Evolutionary conservation across 1,140 invertebrate species (phyloP), one percentile per base, ranked within the genome.

Genomic region (Melipona quadrifasciata): DNA sequence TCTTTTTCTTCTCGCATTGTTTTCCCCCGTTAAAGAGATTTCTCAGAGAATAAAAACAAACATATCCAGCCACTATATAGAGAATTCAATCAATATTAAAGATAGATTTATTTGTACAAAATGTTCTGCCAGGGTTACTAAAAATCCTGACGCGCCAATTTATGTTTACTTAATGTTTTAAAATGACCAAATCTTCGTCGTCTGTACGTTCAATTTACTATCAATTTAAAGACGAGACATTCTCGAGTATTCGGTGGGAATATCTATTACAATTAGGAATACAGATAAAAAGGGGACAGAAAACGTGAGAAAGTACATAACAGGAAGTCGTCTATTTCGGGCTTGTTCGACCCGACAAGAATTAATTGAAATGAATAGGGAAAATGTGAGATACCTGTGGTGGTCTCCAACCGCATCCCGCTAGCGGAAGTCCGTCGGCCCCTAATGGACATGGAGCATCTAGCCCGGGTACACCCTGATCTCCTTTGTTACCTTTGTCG

Each of bases 381-480:
- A 51, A 6, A 80, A 64, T 51, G 17, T 34, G 65, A 61, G 64
- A 77, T 96, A 98, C 97, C 96, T 97, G 97, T 88, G 96, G 96
- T 90, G 97, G 97, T 95, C 98, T 96, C 98, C 98, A 99, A 85
- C 98, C 98, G 95, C 99, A 99, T 87, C 98, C 98, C 51, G 98
- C 97, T 89, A 99, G 94, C 82, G 99, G 99, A 90, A 99, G 95
- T 83, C 99, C 99, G 95, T 99, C 98, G 27, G 97, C 96, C 73
- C 98, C 99, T 73, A 99, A 95, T 80, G 99, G 99, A 96, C 99
- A 99, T 3, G 99, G 99, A 61, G 99, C 99, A 95, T 99, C 99
- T 85, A 99, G 95, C 82, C 99, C 99, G 24, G 99, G 99, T 86
- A 99, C 98, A 89, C 98, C 98, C 95, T 99, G 98, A 92, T 99